Evolutionary conservation across 2,888 invertebrate species (phyloP).

Genomic region (Cryptus viduatorius): DNA sequence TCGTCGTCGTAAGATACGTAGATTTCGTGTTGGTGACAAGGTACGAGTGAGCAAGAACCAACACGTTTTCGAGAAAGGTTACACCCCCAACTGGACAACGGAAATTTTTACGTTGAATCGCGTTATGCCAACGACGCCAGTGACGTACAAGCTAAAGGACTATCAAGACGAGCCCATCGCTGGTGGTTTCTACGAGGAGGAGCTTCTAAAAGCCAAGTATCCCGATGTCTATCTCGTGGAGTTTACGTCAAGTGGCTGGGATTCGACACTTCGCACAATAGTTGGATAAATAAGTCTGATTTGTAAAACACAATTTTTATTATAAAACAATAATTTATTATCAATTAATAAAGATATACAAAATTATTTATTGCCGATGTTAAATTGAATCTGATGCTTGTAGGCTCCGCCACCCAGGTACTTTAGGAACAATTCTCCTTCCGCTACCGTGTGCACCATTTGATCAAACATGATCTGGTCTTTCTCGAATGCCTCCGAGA

Average conservation of each 20-base stretch:
- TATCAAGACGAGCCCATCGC: slow-evolving; percentile 73
- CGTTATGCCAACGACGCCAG: slow-evolving; percentile 72
- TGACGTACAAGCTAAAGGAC: slow-evolving; percentile 77
- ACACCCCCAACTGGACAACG: slow-evolving; percentile 79
- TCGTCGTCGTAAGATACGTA: slow-evolving; percentile 10
- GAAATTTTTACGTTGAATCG: slow-evolving; percentile 78
- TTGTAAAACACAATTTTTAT: slow-evolving; percentile 30
- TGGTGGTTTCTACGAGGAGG: slow-evolving; percentile 57
- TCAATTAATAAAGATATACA: slow-evolving; percentile 15
- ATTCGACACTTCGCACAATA: slow-evolving; percentile 56
- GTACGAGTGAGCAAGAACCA: slow-evolving; percentile 79
- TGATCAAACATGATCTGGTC: background rate
- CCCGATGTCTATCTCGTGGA: slow-evolving; percentile 58
- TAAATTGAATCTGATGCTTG: slow-evolving; percentile 38
- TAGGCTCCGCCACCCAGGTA: slow-evolving; percentile 17
- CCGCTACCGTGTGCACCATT: background rate
- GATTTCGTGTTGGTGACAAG: slow-evolving; percentile 75
- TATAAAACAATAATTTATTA: slow-evolving; percentile 10
- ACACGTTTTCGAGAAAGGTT: slow-evolving; percentile 78
- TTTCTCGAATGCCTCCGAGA: slow-evolving; percentile 24
- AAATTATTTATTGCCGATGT: slow-evolving; percentile 20
- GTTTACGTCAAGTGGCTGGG: slow-evolving; percentile 53
- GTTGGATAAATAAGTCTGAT: slow-evolving; percentile 49
- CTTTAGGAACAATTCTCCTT: slow-evolving; percentile 33
- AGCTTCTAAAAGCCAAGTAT: slow-evolving; percentile 48